Conservation (phyloP, 2,113 vertebrate genomes). For the Riparia riparia region DNA sequence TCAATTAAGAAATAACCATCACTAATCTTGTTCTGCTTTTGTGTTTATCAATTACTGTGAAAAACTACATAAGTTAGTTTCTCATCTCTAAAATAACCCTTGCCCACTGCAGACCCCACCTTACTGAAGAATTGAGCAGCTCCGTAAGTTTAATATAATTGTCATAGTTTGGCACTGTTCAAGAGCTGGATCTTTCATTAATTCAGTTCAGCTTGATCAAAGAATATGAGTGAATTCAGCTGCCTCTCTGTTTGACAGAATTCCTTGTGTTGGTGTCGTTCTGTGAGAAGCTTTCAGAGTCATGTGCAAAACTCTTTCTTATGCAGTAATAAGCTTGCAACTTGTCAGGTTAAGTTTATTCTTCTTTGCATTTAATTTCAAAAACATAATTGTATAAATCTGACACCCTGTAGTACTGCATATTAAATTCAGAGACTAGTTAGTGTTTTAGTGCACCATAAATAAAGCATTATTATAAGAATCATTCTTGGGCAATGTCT, state of each 20-base stretch:
- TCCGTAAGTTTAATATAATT: neutral
- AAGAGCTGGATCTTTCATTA: neutral
- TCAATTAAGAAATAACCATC: neutral
- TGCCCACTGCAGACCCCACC: neutral
- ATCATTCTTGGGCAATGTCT: neutral
- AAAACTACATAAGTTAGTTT: neutral
- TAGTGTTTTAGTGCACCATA: neutral
- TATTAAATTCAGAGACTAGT: neutral
- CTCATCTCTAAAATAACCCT: neutral
- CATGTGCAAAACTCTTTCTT: neutral
- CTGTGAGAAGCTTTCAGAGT: neutral
- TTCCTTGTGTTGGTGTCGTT: neutral
- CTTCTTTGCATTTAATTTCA: neutral
- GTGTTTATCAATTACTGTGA: neutral
- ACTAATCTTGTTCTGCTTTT: neutral
- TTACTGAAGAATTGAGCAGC: neutral
- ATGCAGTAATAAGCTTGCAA: neutral
- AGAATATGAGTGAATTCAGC: neutral
- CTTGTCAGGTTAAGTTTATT: neutral
- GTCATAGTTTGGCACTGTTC: neutral
- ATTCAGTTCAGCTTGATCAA: neutral
- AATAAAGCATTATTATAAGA: neutral
- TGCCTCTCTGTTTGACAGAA: neutral
- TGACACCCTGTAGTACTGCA: neutral
- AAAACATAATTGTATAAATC: neutral